Evolutionary conservation across 2,797 vertebrate genomes (phyloP).

Genomic region (Carduelis carduelis): DNA sequence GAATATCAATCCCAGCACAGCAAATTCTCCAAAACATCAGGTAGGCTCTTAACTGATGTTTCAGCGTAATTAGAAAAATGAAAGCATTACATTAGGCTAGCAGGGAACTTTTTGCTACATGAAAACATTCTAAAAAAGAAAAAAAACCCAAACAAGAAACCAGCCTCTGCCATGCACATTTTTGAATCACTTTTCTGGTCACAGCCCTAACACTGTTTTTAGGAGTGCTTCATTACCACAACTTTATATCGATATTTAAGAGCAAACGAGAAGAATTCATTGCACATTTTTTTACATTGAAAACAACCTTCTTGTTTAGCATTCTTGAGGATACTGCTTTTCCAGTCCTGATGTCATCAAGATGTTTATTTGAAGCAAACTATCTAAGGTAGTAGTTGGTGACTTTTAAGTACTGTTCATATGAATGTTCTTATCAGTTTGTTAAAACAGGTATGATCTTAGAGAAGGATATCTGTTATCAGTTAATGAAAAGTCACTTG

Average conservation of each 20-base stretch:
- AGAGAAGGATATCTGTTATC: not conserved
- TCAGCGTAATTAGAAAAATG: conserved; percentile 68
- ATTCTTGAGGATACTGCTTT: conserved; percentile 44
- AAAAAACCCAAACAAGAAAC: not conserved
- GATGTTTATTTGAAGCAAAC: conserved; percentile 7
- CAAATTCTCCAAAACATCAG: conserved; percentile 85
- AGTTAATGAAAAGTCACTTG: not conserved
- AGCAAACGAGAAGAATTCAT: not conserved
- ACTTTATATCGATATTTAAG: not conserved
- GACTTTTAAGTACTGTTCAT: not conserved
- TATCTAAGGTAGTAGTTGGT: conserved; percentile 3
- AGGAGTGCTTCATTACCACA: not conserved
- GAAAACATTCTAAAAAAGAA: not conserved
- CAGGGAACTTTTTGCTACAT: conserved; percentile 41
- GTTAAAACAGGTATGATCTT: not conserved
- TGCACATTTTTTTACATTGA: conserved; percentile 9
- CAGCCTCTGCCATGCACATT: not conserved
- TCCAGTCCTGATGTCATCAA: conserved; percentile 34
- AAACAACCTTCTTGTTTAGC: conserved; percentile 38
- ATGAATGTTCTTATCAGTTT: conserved; percentile 28
- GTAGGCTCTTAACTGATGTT: conserved; percentile 82
- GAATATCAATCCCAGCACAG: conserved; percentile 85
- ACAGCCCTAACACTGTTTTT: not conserved
- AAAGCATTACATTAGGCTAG: conserved; percentile 59
- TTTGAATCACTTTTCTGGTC: not conserved